These are phyloP conservation scores for Potorous gilbertii DNA, from an alignment of 2,797 vertebrate species.

Conservation along the genomic window DNA sequence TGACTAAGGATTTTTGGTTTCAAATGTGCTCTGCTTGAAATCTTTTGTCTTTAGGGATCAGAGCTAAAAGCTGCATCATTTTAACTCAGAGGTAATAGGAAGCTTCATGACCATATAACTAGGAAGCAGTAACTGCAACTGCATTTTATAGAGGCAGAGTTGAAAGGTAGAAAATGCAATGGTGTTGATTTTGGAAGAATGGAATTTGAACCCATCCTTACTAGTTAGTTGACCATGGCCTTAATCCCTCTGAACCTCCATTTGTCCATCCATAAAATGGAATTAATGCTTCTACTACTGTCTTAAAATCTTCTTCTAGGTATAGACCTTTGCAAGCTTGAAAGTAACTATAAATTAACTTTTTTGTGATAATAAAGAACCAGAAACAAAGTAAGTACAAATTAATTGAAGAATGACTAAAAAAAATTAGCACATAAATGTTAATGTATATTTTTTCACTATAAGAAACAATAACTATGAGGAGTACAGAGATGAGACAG, in stretches of 20 bases:
- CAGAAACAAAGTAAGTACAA: neutral
- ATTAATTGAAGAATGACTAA: neutral
- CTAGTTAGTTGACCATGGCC: neutral
- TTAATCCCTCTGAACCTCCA: neutral
- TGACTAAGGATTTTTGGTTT: conserved; percentile 57
- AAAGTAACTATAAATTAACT: neutral
- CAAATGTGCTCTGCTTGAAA: conserved; percentile 44
- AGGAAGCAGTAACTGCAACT: neutral
- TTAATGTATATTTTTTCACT: neutral
- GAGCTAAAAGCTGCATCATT: conserved; percentile 15
- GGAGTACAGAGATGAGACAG: neutral
- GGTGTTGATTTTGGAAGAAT: neutral
- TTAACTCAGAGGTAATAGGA: neutral
- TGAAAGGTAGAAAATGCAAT: neutral
- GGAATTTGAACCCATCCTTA: neutral
- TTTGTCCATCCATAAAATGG: neutral
- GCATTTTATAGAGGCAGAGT: neutral
- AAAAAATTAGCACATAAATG: neutral
- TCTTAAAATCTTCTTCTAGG: neutral
- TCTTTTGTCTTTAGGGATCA: conserved; percentile 44
- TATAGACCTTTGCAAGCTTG: neutral
- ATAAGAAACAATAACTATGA: neutral
- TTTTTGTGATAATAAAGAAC: neutral
- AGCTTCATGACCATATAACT: neutral
- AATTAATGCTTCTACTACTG: neutral